These are phyloP conservation scores for Hyppa rectilinea DNA, from an alignment of 2,888 invertebrate species.

Conservation along the genomic window DNA sequence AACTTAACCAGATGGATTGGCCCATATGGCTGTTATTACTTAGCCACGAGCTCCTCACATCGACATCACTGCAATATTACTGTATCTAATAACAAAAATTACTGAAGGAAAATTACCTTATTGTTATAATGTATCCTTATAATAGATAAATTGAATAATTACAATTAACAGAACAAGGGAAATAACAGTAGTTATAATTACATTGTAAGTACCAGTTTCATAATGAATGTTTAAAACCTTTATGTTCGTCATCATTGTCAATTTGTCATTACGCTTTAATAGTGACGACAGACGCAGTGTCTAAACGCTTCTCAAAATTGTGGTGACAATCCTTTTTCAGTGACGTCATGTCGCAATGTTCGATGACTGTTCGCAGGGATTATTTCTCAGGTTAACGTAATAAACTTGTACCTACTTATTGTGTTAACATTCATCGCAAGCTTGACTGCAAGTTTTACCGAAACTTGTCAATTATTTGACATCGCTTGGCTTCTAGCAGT, in stretches of 20 bases:
- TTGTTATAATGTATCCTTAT: neutral
- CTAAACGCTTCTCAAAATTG: conserved; percentile 9
- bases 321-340: neutral
- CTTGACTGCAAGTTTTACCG: neutral
- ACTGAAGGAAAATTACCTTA: conserved; percentile 8
- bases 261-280: neutral
- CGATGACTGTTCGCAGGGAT: neutral
- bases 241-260: conserved; percentile 10
- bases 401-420: neutral
- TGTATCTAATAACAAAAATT: neutral
- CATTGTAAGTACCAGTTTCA: neutral
- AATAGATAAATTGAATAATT: too few relatives aligned
- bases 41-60: too few relatives aligned
- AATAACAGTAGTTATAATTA: conserved; percentile 16
- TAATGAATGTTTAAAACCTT: neutral
- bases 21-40: too few relatives aligned
- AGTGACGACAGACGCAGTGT: neutral
- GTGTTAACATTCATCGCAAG: neutral
- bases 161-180: conserved; percentile 16
- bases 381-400: conserved; percentile 1
- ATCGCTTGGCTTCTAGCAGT: neutral
- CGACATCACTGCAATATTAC: neutral
- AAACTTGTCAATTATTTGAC: neutral
- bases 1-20: too few relatives aligned
- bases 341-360: neutral